Percentiles rank a stretch among this genome's conserved stretches.
Conservation (phyloP, 2,888 invertebrate genomes). For the Hanleya hanleyi region DNA sequence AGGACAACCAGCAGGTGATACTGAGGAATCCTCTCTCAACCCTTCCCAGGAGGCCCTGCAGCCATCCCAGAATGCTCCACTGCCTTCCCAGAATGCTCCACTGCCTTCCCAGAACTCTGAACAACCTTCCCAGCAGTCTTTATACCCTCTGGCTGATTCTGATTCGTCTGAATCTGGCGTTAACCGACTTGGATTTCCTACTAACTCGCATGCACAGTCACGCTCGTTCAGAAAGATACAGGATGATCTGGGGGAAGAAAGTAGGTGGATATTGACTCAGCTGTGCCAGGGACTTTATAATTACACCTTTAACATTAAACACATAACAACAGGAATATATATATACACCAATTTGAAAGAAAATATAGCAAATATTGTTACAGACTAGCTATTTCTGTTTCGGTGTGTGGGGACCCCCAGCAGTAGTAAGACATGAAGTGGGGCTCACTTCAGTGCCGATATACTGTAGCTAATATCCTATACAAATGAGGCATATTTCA, state of each 20-base stretch:
- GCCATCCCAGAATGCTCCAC: background rate
- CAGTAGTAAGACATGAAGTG: too few relatives aligned
- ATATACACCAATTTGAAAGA: too few relatives aligned
- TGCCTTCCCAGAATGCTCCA: background rate
- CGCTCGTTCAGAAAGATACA: constrained; percentile 51
- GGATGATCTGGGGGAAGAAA: constrained; percentile 35
- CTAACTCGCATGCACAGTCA: constrained; percentile 45
- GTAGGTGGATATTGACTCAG: too few relatives aligned
- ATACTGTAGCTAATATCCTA: too few relatives aligned
- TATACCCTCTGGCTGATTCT: background rate
- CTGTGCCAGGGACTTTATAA: too few relatives aligned
- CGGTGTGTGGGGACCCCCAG: too few relatives aligned
- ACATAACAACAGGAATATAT: too few relatives aligned
- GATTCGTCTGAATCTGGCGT: background rate
- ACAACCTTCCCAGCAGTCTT: background rate
- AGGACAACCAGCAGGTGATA: background rate
- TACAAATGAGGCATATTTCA: too few relatives aligned
- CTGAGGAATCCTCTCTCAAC: background rate
- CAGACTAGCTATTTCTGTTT: too few relatives aligned
- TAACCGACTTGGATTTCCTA: constrained; percentile 9
- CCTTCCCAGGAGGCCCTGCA: background rate
- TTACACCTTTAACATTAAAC: too few relatives aligned
- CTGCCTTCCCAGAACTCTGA: background rate
- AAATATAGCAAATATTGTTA: too few relatives aligned
- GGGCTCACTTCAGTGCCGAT: too few relatives aligned